Evolutionary conservation across 2,888 invertebrate species (phyloP), one percentile per base, ranked within the genome.

Genomic region (Chymomyza amoena): DNA sequence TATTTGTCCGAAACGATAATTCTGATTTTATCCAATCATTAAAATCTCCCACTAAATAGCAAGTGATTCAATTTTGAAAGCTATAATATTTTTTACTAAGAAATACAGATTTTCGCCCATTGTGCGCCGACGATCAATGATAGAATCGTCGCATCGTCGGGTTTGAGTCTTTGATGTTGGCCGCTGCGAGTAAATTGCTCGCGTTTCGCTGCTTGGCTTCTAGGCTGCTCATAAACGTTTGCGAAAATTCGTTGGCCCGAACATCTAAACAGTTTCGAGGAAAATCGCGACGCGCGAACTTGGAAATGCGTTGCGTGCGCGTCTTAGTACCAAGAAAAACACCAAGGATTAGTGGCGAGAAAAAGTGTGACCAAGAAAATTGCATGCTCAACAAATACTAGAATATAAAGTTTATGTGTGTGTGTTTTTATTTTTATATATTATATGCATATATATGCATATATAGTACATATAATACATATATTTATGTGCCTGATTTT

Each of bases 251-350:
- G 57, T 57, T 15, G 15, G 28, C 69, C 72, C 76, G 81, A 81
- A 89, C 89, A 81, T 68, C 72, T 76, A 80, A 81, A 89, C 89
- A 81, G 90, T 85, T 81, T 76, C 78, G 80, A 78, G 78, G 79
- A 76, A 89, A 84, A 80, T 87, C 83, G 89, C 84, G 83, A 76
- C 80, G 81, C 87, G 83, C 67, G 70, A 87, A 79, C 86, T 88
- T 79, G 79, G 84, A 77, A 80, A 78, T 77, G 78, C 75, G 80
- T 77, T 77, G 73, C 76, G 75, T 52, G 70, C 20, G 54, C 54
- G 54, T 45, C 39, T 45, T 45, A 45, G 39, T 4, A 45, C 13
- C 39, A 45, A 62, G 16, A 45, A 45, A 67, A 61, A 63, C 25
- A 57, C 65, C 69, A 78, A 87, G 88, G 86, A 85, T 85, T 82